A percentile compares a stretch with the other conserved stretches of the same genome.
phyloP scores from a whole-genome alignment of 1,140 invertebrate species.

The Drosophila funebris region DNA sequence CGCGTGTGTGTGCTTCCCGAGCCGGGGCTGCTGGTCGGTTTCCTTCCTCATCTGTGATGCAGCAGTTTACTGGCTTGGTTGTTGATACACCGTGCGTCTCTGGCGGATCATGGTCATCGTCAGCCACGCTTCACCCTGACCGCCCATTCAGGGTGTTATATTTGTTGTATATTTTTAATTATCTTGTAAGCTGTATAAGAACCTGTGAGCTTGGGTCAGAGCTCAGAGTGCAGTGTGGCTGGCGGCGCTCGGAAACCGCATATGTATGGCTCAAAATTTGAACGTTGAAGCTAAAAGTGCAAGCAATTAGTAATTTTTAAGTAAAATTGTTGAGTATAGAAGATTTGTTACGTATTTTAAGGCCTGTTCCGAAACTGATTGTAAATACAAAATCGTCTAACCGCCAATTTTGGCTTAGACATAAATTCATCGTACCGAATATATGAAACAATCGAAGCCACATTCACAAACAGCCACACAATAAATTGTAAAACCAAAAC shows the following conservation, averaged over 20 bases:
- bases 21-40: conserved; percentile 71
- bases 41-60: conserved; percentile 54
- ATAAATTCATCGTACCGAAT: conserved; percentile 63
- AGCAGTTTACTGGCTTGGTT: conserved; percentile 42
- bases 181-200: conserved; percentile 56
- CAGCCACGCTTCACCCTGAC: conserved; percentile 50
- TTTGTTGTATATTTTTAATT: conserved; percentile 60
- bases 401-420: conserved; percentile 10
- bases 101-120: conserved; percentile 32
- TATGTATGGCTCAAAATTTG: conserved; percentile 50
- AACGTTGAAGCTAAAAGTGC: conserved; percentile 68
- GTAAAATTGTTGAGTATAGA: conserved; percentile 76
- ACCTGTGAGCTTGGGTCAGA: conserved; percentile 16
- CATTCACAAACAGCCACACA: conserved; percentile 27
- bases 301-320: conserved; percentile 63
- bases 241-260: conserved; percentile 45
- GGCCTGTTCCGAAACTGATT: conserved; percentile 28
- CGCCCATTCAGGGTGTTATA: conserved; percentile 32
- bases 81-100: not conserved
- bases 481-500: conserved; percentile 37
- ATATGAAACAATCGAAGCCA: conserved; percentile 19
- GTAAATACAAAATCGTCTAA: conserved; percentile 57
- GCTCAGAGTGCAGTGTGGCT: conserved; percentile 61
- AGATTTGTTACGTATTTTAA: conserved; percentile 66
- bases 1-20: conserved; percentile 11